A percentile compares a stretch with the other conserved stretches of the same genome.
Conservation (phyloP, 2,797 vertebrate species). For the Anguilla marmorata region DNA sequence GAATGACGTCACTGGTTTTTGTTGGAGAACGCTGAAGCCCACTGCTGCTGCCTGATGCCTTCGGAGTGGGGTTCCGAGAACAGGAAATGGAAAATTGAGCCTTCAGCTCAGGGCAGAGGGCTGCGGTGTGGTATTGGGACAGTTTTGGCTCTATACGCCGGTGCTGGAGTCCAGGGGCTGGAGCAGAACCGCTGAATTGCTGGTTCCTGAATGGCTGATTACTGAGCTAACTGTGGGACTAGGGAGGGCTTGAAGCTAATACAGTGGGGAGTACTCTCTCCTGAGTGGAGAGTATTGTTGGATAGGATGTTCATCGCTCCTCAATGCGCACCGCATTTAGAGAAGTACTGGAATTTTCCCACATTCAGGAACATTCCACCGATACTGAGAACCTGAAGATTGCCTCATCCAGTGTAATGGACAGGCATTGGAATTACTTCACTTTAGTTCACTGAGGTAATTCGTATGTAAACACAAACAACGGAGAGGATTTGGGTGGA, state of each 20-base stretch:
- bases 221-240: constrained; percentile 62
- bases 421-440: background rate
- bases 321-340: constrained; percentile 37
- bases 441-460: background rate
- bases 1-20: background rate
- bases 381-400: constrained; percentile 30
- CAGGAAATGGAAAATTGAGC: constrained; percentile 71
- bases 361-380: constrained; percentile 47
- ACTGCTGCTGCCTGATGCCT: constrained; percentile 45
- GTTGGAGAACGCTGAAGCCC: background rate
- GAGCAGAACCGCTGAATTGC: constrained; percentile 49
- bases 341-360: constrained; percentile 63
- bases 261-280: background rate
- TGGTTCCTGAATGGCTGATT: constrained; percentile 65
- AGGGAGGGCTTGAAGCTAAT: background rate
- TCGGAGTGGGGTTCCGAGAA: constrained; percentile 60
- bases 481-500: background rate
- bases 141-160: constrained; percentile 33
- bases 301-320: background rate
- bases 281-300: background rate
- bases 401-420: constrained; percentile 2
- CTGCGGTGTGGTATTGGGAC: constrained; percentile 37
- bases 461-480: background rate
- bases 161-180: constrained; percentile 56
- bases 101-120: constrained; percentile 40